Conservation (phyloP, 2,888 invertebrate genomes). For the Bombylius major region DNA sequence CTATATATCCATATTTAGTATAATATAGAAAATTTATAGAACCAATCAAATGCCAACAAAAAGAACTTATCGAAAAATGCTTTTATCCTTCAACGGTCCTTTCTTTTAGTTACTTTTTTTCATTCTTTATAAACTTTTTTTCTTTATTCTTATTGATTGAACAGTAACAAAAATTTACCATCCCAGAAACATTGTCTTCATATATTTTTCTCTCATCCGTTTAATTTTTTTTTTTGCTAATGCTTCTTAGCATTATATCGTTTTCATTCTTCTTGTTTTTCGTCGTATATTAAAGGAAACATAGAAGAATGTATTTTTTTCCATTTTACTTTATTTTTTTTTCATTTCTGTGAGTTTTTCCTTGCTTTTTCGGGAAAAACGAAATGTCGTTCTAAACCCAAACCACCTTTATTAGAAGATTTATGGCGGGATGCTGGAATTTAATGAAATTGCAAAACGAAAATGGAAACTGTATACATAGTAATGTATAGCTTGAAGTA, state of each 20-base stretch:
- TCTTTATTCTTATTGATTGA: background rate
- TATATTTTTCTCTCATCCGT: slow-evolving; percentile 1
- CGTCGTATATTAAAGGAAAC: no score
- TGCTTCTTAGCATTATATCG: background rate
- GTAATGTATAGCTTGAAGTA: background rate
- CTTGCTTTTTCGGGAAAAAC: slow-evolving; percentile 7
- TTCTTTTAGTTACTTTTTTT: slow-evolving; percentile 1
- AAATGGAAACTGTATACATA: slow-evolving; percentile 19
- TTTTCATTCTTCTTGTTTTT: no score
- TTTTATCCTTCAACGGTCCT: slow-evolving; percentile 3
- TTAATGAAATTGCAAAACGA: slow-evolving; percentile 38
- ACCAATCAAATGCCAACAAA: slow-evolving; percentile 9
- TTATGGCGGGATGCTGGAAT: slow-evolving; percentile 38
- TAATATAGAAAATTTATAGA: background rate
- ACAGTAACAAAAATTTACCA: background rate
- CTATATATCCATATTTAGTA: no score
- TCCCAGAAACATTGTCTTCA: slow-evolving; percentile 1
- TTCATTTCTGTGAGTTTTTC: slow-evolving; percentile 2
- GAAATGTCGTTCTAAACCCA: slow-evolving; percentile 9
- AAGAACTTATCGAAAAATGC: slow-evolving; percentile 8
- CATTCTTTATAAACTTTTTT: background rate
- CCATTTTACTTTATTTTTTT: background rate
- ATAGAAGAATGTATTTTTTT: no score
- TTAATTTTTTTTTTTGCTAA: background rate
- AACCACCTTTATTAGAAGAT: slow-evolving; percentile 23